phyloP scores from a whole-genome alignment of 2,113 vertebrate species.

The Melanostigma gelatinosum region DNA sequence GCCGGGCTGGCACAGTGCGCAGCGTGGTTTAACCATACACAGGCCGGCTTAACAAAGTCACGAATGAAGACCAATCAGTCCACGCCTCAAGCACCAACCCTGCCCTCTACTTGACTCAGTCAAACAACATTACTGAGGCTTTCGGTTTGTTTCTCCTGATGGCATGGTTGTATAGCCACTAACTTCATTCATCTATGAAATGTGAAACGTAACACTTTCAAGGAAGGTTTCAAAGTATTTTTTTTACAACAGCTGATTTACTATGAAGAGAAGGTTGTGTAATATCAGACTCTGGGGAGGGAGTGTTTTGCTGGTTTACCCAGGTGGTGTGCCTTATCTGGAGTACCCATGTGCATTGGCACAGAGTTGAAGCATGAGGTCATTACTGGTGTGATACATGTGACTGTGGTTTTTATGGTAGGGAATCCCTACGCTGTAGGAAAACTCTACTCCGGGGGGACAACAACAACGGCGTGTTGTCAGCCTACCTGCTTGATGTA shows the following conservation, averaged over 20 bases:
- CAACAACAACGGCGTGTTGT: slow-evolving; percentile 9
- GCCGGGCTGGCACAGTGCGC: slow-evolving; percentile 33
- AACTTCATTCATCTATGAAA: slow-evolving; percentile 8
- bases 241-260: slow-evolving; percentile 11
- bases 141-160: neutral
- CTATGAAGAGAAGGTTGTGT: slow-evolving; percentile 40
- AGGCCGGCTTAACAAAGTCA: slow-evolving; percentile 20
- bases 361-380: slow-evolving; percentile 12
- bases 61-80: slow-evolving; percentile 26
- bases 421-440: slow-evolving; percentile 31
- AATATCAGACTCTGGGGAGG: slow-evolving; percentile 51
- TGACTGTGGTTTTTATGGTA: slow-evolving; percentile 25
- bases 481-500: slow-evolving; percentile 94
- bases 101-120: slow-evolving; percentile 40
- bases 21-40: slow-evolving; percentile 35
- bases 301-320: slow-evolving; percentile 68
- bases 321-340: slow-evolving; percentile 48
- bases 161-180: neutral
- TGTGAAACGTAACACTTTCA: neutral
- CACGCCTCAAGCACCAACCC: neutral
- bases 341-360: slow-evolving; percentile 37
- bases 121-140: slow-evolving; percentile 5
- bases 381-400: slow-evolving; percentile 27
- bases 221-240: neutral
- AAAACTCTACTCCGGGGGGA: slow-evolving; percentile 29